Base-by-base conservation (phyloP, 1,140 invertebrate genomes). In the Philopotamus ludificatus region DNA sequence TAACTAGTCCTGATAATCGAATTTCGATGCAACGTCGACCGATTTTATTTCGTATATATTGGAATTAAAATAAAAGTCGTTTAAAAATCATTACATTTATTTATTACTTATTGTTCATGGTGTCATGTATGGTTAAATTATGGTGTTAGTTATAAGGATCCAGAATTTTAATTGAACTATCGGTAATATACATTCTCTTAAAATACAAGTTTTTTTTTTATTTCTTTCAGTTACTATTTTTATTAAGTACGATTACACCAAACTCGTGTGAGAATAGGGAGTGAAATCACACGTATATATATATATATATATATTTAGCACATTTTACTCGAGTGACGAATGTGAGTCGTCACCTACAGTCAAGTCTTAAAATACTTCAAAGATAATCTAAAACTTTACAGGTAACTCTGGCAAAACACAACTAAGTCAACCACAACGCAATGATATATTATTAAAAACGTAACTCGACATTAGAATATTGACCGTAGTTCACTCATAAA, bases 191-290 rank as follows among this genome's bases (percentile, higher is more conserved):
- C 12, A 7, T 34, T 34, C 28, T 34, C 41, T 58, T 65, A 58
- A 49, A 26, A 18, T 18, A 65, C 28, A 34, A 4, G 12, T 47
- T 54, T 55, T 65, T 51, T 59, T n/a, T n/a, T n/a, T n/a, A n/a
- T n/a, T n/a, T n/a, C n/a, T n/a, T n/a, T n/a, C n/a, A 10, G 44
- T 42, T 26, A 66, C 51, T 49, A 66, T 66, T 54, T 59, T 47
- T 59, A 66, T 66, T 66, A 65, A 66, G 64, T 66, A 55, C 64
- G 60, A 66, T 59, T 60, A 66, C 64, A 66, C 57, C 54, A 66
- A 66, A 54, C 64, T 34, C 28, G 28, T 4, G 28, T 4, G 28
- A 12, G 12, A 34, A 34, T 34, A 12, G 28, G 12, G 12, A 34
- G 28, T 34, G 28, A 34, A 34, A 34, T 34, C 28, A 34, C 28